Conservation (phyloP, 2,888 invertebrate species). For the Macaria liturata region DNA sequence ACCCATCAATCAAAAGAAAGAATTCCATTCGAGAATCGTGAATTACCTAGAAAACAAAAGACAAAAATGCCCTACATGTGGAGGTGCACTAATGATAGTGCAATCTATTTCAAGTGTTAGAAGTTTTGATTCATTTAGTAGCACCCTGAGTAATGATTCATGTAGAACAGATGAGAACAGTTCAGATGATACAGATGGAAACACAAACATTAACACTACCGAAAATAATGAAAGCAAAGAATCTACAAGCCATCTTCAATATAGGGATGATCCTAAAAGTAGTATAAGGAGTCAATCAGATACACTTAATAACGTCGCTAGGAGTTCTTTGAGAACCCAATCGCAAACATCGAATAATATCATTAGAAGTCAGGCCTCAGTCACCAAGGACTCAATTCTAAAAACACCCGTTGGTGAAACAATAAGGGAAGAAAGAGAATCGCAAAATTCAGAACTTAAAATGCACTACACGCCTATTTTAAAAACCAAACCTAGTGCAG, state of each 20-base stretch:
- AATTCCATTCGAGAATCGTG: slow-evolving; percentile 79
- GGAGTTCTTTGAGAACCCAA: too few relatives aligned
- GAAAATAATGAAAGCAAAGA: too few relatives aligned
- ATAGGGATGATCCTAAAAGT: slow-evolving; percentile 10
- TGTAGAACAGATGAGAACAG: slow-evolving; percentile 3
- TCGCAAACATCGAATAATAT: too few relatives aligned
- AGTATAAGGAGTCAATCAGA: slow-evolving; percentile 9
- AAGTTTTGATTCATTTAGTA: slow-evolving; percentile 17
- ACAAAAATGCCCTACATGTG: slow-evolving; percentile 78
- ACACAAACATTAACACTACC: too few relatives aligned
- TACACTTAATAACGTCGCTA: neutral
- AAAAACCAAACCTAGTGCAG: slow-evolving; percentile 44
- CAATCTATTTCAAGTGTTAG: slow-evolving; percentile 46
- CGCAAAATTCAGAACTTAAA: slow-evolving; percentile 10
- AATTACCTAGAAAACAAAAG: slow-evolving; percentile 75
- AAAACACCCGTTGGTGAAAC: slow-evolving; percentile 21
- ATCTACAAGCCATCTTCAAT: neutral
- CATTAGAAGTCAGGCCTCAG: too few relatives aligned
- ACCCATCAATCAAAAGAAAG: slow-evolving; percentile 79
- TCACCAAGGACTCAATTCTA: neutral
- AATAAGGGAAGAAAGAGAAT: neutral
- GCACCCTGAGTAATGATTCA: slow-evolving; percentile 1
- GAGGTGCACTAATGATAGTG: slow-evolving; percentile 64
- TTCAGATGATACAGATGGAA: slow-evolving; percentile 14
- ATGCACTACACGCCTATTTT: slow-evolving; percentile 52